Conservation (phyloP, 1,140 invertebrate species). For the Aradophagus sp. region DNA sequence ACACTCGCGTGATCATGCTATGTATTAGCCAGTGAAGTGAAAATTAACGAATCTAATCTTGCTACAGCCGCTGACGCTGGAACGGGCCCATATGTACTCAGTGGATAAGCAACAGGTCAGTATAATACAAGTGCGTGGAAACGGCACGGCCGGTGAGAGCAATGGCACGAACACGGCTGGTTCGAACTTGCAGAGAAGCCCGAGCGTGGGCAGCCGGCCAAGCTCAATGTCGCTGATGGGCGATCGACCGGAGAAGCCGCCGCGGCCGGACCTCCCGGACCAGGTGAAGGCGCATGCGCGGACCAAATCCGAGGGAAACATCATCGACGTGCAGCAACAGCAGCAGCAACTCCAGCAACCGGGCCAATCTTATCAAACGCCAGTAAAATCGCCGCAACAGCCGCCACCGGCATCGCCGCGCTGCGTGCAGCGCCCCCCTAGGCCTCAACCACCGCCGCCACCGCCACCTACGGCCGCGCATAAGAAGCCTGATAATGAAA, state of each 20-base stretch:
- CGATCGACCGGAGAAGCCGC: slow-evolving; percentile 72
- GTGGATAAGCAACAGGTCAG: slow-evolving; percentile 83
- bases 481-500: slow-evolving; percentile 72
- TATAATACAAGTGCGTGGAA: slow-evolving; percentile 78
- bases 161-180: slow-evolving; percentile 65
- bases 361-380: slow-evolving; percentile 51
- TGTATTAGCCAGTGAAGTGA: too few species aligned
- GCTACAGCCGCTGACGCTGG: slow-evolving; percentile 75
- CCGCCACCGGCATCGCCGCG: slow-evolving; percentile 67
- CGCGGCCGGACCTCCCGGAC: slow-evolving; percentile 68
- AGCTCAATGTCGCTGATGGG: slow-evolving; percentile 67
- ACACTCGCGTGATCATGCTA: too few species aligned
- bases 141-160: slow-evolving; percentile 61
- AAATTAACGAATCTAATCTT: slow-evolving; percentile 1
- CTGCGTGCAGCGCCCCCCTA: slow-evolving; percentile 68
- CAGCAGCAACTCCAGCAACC: slow-evolving; percentile 56
- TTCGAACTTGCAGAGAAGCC: slow-evolving; percentile 73
- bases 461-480: slow-evolving; percentile 66
- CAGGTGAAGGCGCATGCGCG: slow-evolving; percentile 68
- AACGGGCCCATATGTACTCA: slow-evolving; percentile 80
- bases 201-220: slow-evolving; percentile 70
- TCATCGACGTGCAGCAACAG: slow-evolving; percentile 72
- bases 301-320: slow-evolving; percentile 75
- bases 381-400: slow-evolving; percentile 65
- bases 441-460: slow-evolving; percentile 73